A percentile compares a stretch with the other conserved stretches of the same genome.
Conservation (phyloP, 53 echinoderm and acorn worm genomes). For the Holothuria leucospilota region DNA sequence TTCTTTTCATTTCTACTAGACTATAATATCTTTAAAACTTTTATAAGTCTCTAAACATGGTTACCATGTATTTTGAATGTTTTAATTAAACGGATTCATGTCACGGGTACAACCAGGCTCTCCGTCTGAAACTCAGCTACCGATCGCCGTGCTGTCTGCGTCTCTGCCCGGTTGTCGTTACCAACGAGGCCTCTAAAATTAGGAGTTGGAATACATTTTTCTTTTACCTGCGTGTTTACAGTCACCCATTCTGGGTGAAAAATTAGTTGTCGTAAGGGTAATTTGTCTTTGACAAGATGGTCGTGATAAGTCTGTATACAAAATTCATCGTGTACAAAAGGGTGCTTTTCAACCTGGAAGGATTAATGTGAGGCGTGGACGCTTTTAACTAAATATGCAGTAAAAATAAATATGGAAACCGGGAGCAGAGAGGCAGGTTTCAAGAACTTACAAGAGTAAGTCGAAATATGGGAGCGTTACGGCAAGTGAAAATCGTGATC, state of each 20-base stretch:
- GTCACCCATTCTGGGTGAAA: slow-evolving; percentile 26
- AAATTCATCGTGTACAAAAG: slow-evolving; percentile 39
- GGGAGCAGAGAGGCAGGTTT: slow-evolving; percentile 13
- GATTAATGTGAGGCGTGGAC: neutral
- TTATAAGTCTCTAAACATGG: too few relatives aligned
- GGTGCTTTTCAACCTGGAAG: neutral
- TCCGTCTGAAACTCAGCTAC: too few relatives aligned
- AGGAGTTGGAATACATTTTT: slow-evolving; percentile 36
- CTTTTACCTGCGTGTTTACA: slow-evolving; percentile 47
- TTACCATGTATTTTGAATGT: too few relatives aligned
- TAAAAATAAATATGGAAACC: slow-evolving; percentile 32
- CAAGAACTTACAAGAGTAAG: neutral
- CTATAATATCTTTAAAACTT: too few relatives aligned
- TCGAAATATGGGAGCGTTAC: too few relatives aligned
- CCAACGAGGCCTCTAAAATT: slow-evolving; percentile 14
- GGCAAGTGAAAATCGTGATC: too few relatives aligned
- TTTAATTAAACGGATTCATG: too few relatives aligned
- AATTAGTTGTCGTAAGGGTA: slow-evolving; percentile 21
- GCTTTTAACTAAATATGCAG: slow-evolving; percentile 40
- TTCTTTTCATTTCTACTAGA: too few relatives aligned
- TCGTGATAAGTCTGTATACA: slow-evolving; percentile 33
- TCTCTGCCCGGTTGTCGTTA: neutral
- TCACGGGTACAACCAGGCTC: too few relatives aligned
- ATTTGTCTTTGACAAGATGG: slow-evolving; percentile 1
- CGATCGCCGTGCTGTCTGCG: too few relatives aligned